Evolutionary conservation across 2,888 invertebrate genomes (phyloP).

Genomic region (Pasiphila rectangulata): DNA sequence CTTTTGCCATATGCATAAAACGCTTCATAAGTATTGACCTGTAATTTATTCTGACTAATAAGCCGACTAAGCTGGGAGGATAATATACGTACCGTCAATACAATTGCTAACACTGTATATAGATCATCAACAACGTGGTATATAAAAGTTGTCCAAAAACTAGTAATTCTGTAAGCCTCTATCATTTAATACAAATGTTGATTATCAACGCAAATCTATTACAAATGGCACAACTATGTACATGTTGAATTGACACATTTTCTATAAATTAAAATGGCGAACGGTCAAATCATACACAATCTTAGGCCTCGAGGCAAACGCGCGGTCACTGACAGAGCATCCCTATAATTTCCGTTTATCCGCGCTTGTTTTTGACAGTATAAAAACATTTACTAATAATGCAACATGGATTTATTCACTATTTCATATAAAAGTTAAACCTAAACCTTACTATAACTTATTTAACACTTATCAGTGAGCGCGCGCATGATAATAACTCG

Average conservation of each 20-base stretch:
- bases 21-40: too few relatives aligned
- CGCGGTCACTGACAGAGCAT: slow-evolving; percentile 39
- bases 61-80: too few relatives aligned
- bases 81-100: too few relatives aligned
- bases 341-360: slow-evolving; percentile 15
- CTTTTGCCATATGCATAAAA: too few relatives aligned
- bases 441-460: slow-evolving; percentile 21
- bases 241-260: slow-evolving; percentile 76
- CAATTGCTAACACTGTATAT: too few relatives aligned
- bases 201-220: slow-evolving; percentile 51
- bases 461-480: slow-evolving; percentile 23
- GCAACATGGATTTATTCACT: slow-evolving; percentile 5
- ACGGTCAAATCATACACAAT: slow-evolving; percentile 36
- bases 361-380: slow-evolving; percentile 7
- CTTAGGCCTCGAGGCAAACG: slow-evolving; percentile 52
- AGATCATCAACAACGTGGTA: too few relatives aligned
- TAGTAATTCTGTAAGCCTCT: slow-evolving; percentile 44
- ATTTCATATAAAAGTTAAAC: slow-evolving; percentile 24
- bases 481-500: slow-evolving; percentile 22
- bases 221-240: slow-evolving; percentile 76
- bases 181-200: slow-evolving; percentile 42
- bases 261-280: slow-evolving; percentile 48
- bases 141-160: slow-evolving; percentile 21
- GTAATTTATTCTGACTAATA: too few relatives aligned
- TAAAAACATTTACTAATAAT: slow-evolving; percentile 22